These are phyloP conservation scores for Drosophila suboccidentalis DNA, from an alignment of 2,888 invertebrate species.

Conservation along the genomic window DNA sequence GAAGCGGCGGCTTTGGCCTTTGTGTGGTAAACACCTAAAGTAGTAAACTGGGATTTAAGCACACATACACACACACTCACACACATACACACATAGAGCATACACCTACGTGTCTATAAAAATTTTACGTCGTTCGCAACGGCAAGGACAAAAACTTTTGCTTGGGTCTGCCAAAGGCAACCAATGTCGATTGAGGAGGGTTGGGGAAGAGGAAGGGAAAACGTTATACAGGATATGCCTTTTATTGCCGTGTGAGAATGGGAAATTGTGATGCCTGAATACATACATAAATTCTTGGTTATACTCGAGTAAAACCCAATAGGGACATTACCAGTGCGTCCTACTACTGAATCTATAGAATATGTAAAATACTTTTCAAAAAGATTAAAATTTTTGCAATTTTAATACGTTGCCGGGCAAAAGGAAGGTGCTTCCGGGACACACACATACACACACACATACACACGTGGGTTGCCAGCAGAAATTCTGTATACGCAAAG, in stretches of 20 bases:
- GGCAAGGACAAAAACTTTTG: slow-evolving; percentile 77
- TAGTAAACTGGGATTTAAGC: slow-evolving; percentile 82
- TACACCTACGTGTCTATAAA: slow-evolving; percentile 80
- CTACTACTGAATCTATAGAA: slow-evolving; percentile 68
- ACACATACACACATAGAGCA: slow-evolving; percentile 26
- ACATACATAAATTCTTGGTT: slow-evolving; percentile 77
- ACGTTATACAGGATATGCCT: slow-evolving; percentile 77
- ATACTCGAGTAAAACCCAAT: slow-evolving; percentile 65
- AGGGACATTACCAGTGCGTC: slow-evolving; percentile 67
- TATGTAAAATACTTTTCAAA: slow-evolving; percentile 74
- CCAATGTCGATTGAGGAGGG: slow-evolving; percentile 31
- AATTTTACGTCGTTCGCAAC: slow-evolving; percentile 72
- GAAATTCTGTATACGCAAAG: slow-evolving; percentile 52
- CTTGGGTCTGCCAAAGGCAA: slow-evolving; percentile 55
- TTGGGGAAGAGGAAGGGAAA: slow-evolving; percentile 20
- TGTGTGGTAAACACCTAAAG: slow-evolving; percentile 82
- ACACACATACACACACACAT: slow-evolving; percentile 8
- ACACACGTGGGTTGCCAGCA: slow-evolving; percentile 23
- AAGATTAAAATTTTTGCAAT: slow-evolving; percentile 81
- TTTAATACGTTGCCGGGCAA: slow-evolving; percentile 64
- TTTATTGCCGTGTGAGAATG: slow-evolving; percentile 73
- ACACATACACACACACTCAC: slow-evolving; percentile 42
- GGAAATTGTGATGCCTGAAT: slow-evolving; percentile 80
- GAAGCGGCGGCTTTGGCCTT: slow-evolving; percentile 63
- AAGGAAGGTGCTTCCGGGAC: slow-evolving; percentile 32